These are phyloP conservation scores for Cephus cinctus DNA, from an alignment of 1,140 invertebrate genomes.

Conservation along the genomic window DNA sequence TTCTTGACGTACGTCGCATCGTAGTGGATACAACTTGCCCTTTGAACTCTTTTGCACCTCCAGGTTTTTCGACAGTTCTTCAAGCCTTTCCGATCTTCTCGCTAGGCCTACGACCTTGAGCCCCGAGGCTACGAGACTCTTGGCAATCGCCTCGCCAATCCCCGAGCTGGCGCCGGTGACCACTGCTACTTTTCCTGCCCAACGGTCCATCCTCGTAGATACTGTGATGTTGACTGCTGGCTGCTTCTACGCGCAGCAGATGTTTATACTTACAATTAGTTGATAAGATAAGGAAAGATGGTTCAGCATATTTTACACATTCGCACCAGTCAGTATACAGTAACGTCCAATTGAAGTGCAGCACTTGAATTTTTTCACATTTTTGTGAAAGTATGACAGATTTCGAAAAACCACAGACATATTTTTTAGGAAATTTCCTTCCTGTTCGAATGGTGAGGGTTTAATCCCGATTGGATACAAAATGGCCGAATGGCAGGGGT, in stretches of 20 bases:
- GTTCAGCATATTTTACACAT: no score
- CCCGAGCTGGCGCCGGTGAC: constrained; percentile 74
- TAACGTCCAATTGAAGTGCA: no score
- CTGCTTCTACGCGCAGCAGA: no score
- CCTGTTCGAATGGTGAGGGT: no score
- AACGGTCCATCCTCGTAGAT: constrained; percentile 62
- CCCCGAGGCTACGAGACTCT: constrained; percentile 60
- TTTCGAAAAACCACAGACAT: no score
- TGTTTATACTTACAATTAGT: no score
- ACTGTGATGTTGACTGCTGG: no score
- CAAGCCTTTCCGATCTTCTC: constrained; percentile 61
- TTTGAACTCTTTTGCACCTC: constrained; percentile 24
- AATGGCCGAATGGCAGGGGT: no score
- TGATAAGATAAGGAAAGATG: not conserved
- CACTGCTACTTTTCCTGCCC: constrained; percentile 66
- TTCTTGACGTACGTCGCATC: constrained; percentile 68
- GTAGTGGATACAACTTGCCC: constrained; percentile 52
- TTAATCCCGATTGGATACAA: no score
- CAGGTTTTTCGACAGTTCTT: constrained; percentile 40
- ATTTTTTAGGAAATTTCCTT: no score
- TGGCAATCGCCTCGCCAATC: constrained; percentile 65
- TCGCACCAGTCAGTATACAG: not conserved
- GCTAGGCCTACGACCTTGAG: constrained; percentile 71
- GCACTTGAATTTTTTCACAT: no score
- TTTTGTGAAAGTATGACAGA: no score